A percentile compares a stretch with the other conserved stretches of the same genome.
These are phyloP conservation scores for Prosopocoilus inquinatus DNA, from an alignment of 2,888 invertebrate species.

Conservation along the genomic window DNA sequence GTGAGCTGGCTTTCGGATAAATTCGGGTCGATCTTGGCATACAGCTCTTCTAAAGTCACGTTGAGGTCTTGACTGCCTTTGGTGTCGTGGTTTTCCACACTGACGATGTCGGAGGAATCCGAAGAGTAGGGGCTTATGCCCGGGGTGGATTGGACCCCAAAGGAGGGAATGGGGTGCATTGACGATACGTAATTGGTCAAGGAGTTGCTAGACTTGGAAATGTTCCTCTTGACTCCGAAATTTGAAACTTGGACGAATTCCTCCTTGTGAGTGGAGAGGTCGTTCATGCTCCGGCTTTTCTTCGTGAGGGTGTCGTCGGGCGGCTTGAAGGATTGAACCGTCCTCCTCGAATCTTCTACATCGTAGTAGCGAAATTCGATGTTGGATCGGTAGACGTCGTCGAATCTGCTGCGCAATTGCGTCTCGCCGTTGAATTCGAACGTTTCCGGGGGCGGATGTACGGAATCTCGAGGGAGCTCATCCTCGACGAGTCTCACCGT, in stretches of 20 bases:
- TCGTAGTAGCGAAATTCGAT: constrained; percentile 22
- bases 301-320: constrained; percentile 21
- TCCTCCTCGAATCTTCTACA: constrained; percentile 6
- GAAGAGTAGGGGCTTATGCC: constrained; percentile 1
- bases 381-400: constrained; percentile 19
- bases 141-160: not conserved
- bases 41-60: constrained; percentile 36
- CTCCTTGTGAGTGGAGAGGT: constrained; percentile 21
- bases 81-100: not conserved
- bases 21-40: constrained; percentile 33
- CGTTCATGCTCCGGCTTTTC: constrained; percentile 33
- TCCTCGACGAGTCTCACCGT: constrained; percentile 36
- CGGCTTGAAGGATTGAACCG: constrained; percentile 7
- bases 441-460: constrained; percentile 4
- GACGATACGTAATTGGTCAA: constrained; percentile 13
- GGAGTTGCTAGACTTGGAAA: constrained; percentile 5
- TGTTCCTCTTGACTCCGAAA: constrained; percentile 6
- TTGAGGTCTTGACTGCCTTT: constrained; percentile 11
- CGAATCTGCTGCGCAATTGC: constrained; percentile 8
- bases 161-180: not conserved
- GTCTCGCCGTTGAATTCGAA: not conserved
- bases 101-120: constrained; percentile 5
- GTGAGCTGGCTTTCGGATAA: constrained; percentile 31
- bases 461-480: constrained; percentile 11
- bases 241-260: constrained; percentile 13